Evolutionary conservation across 1,140 invertebrate genomes (phyloP).

Genomic region (Centruroides vittatus): DNA sequence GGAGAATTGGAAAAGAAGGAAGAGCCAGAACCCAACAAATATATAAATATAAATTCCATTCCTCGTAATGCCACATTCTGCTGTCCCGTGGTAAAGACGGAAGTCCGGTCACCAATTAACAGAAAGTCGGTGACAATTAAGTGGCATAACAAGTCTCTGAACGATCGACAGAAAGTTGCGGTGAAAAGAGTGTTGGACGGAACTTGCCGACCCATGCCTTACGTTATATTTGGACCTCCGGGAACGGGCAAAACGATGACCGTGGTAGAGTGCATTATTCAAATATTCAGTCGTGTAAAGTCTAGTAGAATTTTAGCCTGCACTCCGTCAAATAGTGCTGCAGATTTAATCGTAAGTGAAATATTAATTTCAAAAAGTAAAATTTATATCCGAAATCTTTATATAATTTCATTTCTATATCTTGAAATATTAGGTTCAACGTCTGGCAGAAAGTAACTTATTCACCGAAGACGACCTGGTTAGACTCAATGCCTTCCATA

Average conservation of each 20-base stretch:
- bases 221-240: conserved; percentile 84
- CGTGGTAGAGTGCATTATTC: conserved; percentile 68
- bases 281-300: conserved; percentile 29
- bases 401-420: no score
- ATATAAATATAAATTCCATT: no score
- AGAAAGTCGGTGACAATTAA: conserved; percentile 7
- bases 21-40: no score
- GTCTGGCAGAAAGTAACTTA: conserved; percentile 5
- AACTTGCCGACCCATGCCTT: conserved; percentile 53
- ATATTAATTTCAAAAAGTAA: no score
- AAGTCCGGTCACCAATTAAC: no score
- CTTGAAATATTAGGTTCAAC: background rate
- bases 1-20: no score
- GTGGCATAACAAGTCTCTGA: conserved; percentile 64
- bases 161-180: conserved; percentile 59
- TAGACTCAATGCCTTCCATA: conserved; percentile 26
- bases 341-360: conserved; percentile 47
- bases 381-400: no score
- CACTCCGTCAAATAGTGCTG: conserved; percentile 75
- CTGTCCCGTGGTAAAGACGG: no score
- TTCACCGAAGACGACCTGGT: conserved; percentile 20
- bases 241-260: conserved; percentile 95
- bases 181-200: conserved; percentile 55
- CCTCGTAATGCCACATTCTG: no score
- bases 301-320: conserved; percentile 52